Percentiles rank a stretch among this genome's conserved stretches.
Conservation (phyloP, 2,888 invertebrate species). For the Chelonus formosanus region DNA sequence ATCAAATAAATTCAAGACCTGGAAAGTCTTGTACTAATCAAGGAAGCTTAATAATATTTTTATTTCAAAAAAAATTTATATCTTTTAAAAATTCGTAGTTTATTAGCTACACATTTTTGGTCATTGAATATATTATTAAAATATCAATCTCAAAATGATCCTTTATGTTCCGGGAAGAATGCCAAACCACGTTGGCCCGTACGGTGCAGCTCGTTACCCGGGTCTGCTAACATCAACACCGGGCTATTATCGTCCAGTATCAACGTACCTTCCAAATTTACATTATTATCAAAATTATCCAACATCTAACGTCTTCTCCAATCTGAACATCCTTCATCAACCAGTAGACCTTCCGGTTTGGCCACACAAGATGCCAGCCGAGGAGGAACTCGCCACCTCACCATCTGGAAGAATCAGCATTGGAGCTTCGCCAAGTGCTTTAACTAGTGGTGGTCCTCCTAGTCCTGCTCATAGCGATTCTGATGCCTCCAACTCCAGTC, state of each 20-base stretch:
- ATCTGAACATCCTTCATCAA: constrained; percentile 23
- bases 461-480: constrained; percentile 63
- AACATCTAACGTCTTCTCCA: constrained; percentile 16
- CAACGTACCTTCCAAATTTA: constrained; percentile 33
- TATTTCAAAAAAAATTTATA: constrained; percentile 1
- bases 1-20: constrained; percentile 52
- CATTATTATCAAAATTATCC: constrained; percentile 37
- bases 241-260: constrained; percentile 54
- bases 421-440: constrained; percentile 46
- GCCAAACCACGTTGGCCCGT: constrained; percentile 61
- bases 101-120: constrained; percentile 44
- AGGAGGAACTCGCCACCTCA: constrained; percentile 57
- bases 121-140: constrained; percentile 16
- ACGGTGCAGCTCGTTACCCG: constrained; percentile 61
- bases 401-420: constrained; percentile 39
- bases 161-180: constrained; percentile 65
- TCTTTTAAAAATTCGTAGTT: not conserved
- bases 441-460: constrained; percentile 55
- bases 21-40: constrained; percentile 58
- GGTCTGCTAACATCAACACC: constrained; percentile 53
- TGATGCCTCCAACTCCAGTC: constrained; percentile 61
- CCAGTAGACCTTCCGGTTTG: constrained; percentile 56
- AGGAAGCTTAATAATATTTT: not conserved
- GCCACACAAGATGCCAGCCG: constrained; percentile 62
- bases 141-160: constrained; percentile 53